A percentile compares a stretch with the other conserved stretches of the same genome.
Evolutionary conservation across 2,888 invertebrate genomes (phyloP).

Genomic region (Tipula lateralis): DNA sequence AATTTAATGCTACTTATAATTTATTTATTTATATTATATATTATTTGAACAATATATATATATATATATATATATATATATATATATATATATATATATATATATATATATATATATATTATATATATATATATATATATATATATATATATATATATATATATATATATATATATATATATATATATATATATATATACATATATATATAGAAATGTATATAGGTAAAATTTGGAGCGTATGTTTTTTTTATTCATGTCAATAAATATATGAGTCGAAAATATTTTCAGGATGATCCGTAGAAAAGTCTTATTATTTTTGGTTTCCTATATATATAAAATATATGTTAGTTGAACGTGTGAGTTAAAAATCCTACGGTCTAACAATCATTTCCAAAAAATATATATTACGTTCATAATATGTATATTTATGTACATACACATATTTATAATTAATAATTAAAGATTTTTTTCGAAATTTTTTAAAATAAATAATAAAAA

Average conservation of each 20-base stretch:
- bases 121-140: neutral
- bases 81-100: too few relatives aligned
- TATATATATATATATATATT: neutral
- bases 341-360: neutral
- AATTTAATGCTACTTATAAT: neutral
- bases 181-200: too few relatives aligned
- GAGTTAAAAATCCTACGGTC: neutral
- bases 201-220: neutral
- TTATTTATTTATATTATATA: neutral
- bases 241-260: neutral
- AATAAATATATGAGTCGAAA: neutral
- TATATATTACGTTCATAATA: neutral
- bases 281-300: neutral
- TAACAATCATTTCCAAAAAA: neutral
- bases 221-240: constrained; percentile 12
- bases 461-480: neutral
- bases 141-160: too few relatives aligned
- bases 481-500: neutral
- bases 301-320: neutral
- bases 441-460: neutral
- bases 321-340: neutral
- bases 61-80: too few relatives aligned
- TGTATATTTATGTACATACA: too few relatives aligned
- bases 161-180: too few relatives aligned
- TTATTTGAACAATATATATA: neutral